Base-by-base conservation (phyloP, 2,113 vertebrate species). In the Leucoraja erinaceus region DNA sequence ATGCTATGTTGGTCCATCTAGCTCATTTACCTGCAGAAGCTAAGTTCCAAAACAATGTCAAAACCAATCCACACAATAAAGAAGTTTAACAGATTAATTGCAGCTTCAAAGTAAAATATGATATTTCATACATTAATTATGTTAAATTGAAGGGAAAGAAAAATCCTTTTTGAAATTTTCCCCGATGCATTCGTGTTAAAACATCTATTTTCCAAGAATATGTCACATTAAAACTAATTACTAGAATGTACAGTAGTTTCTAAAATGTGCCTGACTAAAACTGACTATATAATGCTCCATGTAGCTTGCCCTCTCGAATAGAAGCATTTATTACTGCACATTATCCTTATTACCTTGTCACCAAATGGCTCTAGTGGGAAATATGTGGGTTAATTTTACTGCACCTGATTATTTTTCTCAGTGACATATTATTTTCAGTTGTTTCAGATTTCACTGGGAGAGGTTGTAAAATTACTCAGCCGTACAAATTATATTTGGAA, bases 171-270 rank as follows among this genome's bases (percentile, higher is more conserved):
- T 33, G 90, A 68, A 91, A 91, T 47, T 72, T 91, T 38, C 66
- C 7, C 18, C 22, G 31, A 25, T 38, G 47, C 4, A 47, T 72
- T 91, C 72, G 66, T 90, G 31, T 90, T 70, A 70, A 47, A 72
- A 33, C 90, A 72, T 86, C 83, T 86, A 86, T 63, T 86, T 86
- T 86, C 83, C 61, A 31, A 86, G 56, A 86, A 86, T 86, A 28
- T 61, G 83, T 86, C 83, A 86, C 56, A 31, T 61, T 86, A 63
- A 63, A 31, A 86, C 59, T 86, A 86, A 86, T 86, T n/a, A 63
- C 59, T 28, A 59, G 83, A 86, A 86, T 31, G 59, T 47, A 47
- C 38, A 47, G 38, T 86, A 10, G 56, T 16, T 86, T 14, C 28
- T 86, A 25, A n/a, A 61, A 61, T 63, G 14, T 18, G 59, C 59